These are phyloP conservation scores for Polyergus mexicanus DNA, from an alignment of 1,140 invertebrate genomes.

Conservation along the genomic window DNA sequence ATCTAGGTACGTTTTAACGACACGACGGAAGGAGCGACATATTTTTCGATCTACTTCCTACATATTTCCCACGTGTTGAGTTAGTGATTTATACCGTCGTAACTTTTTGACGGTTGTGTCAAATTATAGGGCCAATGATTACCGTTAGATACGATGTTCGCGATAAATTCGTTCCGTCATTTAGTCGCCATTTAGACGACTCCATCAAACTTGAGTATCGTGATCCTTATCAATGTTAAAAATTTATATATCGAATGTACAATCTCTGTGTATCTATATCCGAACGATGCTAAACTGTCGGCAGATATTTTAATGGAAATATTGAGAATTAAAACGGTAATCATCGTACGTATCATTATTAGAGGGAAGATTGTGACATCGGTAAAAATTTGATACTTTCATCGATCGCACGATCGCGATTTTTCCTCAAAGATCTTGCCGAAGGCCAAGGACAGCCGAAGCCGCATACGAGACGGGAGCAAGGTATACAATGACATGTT, in stretches of 20 bases:
- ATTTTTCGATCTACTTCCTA: slow-evolving; percentile 22
- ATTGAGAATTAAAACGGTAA: background rate
- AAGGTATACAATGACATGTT: slow-evolving; percentile 9
- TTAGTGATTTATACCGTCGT: background rate
- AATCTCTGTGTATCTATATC: background rate
- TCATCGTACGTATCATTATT: background rate
- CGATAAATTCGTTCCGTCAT: background rate
- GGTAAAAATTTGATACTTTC: background rate
- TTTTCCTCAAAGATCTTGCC: background rate
- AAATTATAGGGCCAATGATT: background rate
- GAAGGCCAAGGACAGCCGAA: no score
- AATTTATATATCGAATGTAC: background rate
- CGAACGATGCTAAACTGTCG: background rate
- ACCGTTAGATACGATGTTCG: background rate
- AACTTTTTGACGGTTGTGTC: background rate
- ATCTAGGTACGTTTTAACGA: background rate
- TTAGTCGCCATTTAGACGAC: background rate
- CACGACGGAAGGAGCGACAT: background rate
- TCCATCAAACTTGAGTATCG: background rate
- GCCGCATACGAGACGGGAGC: no score
- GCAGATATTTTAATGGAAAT: slow-evolving; percentile 15
- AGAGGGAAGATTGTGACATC: background rate
- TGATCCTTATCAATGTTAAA: background rate
- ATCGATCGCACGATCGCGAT: background rate
- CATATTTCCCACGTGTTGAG: background rate